A percentile compares a stretch with the other conserved stretches of the same genome.
Conservation (phyloP, 2,888 invertebrate genomes). For the Crocallis elinguaria region DNA sequence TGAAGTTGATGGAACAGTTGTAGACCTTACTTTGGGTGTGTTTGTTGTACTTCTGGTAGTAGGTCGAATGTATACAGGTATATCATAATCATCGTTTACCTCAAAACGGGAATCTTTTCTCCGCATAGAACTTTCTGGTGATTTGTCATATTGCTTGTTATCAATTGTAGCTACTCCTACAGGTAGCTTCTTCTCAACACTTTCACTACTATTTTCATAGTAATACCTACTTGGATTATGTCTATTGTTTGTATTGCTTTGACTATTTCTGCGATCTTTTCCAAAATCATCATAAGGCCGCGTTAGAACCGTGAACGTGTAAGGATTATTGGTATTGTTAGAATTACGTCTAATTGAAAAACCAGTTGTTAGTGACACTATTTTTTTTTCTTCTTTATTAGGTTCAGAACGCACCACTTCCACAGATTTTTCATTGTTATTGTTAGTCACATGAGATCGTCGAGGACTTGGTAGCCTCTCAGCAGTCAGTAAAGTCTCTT, state of each 20-base stretch:
- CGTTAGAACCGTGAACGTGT: constrained; percentile 75
- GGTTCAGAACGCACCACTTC: constrained; percentile 57
- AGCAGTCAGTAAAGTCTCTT: constrained; percentile 66
- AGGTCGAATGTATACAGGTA: constrained; percentile 53
- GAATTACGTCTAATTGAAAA: constrained; percentile 76
- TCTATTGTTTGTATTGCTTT: constrained; percentile 16
- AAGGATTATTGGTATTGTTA: constrained; percentile 73
- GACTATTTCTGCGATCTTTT: constrained; percentile 32
- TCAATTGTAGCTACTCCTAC: constrained; percentile 39
- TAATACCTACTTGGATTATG: constrained; percentile 53
- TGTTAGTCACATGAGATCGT: constrained; percentile 65
- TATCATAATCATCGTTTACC: constrained; percentile 55
- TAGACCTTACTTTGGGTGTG: constrained; percentile 33
- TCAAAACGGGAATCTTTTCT: constrained; percentile 54
- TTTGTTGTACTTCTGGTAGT: constrained; percentile 40
- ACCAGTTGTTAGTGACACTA: constrained; percentile 76
- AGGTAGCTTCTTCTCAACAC: constrained; percentile 47
- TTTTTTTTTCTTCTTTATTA: constrained; percentile 62
- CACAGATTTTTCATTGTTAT: constrained; percentile 55
- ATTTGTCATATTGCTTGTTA: constrained; percentile 36
- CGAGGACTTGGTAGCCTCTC: constrained; percentile 58
- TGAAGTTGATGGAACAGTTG: constrained; percentile 46
- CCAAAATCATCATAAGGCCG: constrained; percentile 64
- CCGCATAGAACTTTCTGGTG: constrained; percentile 48
- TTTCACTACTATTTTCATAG: constrained; percentile 53